A percentile compares a stretch with the other conserved stretches of the same genome.
Evolutionary conservation across 2,888 invertebrate species (phyloP).

Genomic region (Abrostola tripartita): DNA sequence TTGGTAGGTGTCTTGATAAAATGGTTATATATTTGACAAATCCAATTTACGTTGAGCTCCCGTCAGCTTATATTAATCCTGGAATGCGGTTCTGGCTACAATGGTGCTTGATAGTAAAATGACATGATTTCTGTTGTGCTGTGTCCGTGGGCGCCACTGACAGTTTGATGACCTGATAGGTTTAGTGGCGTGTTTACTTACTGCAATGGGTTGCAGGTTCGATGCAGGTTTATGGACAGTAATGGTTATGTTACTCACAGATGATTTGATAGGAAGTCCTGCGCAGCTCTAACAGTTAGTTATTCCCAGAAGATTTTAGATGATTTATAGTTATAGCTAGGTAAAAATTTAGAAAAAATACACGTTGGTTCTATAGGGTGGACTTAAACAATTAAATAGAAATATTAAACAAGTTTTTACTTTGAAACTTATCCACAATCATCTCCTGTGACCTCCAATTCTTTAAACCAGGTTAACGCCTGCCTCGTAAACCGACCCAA

Average conservation of each 20-base stretch:
- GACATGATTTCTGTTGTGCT: not conserved
- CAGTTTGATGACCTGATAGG: not conserved
- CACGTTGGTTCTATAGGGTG: too few relatives aligned
- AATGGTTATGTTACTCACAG: too few relatives aligned
- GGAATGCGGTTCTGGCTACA: conserved; percentile 22
- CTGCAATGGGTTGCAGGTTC: not conserved
- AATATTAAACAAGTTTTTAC: too few relatives aligned
- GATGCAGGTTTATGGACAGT: not conserved
- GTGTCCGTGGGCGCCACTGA: not conserved
- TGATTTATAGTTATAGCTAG: too few relatives aligned
- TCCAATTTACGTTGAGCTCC: conserved; percentile 34
- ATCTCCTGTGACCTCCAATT: not conserved
- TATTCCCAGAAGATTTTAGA: too few relatives aligned
- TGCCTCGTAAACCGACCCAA: not conserved
- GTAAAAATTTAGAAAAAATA: too few relatives aligned
- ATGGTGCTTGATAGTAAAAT: conserved; percentile 11
- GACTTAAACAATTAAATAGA: too few relatives aligned
- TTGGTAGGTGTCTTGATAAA: conserved; percentile 8
- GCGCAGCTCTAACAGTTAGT: too few relatives aligned
- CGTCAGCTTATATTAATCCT: conserved; percentile 17
- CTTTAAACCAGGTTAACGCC: not conserved
- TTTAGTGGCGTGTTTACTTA: too few relatives aligned
- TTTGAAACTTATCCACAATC: too few relatives aligned
- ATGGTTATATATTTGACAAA: conserved; percentile 7
- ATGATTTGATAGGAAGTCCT: too few relatives aligned